These are phyloP conservation scores for Leptothorax acervorum DNA, from an alignment of 2,888 invertebrate genomes.

Conservation along the genomic window DNA sequence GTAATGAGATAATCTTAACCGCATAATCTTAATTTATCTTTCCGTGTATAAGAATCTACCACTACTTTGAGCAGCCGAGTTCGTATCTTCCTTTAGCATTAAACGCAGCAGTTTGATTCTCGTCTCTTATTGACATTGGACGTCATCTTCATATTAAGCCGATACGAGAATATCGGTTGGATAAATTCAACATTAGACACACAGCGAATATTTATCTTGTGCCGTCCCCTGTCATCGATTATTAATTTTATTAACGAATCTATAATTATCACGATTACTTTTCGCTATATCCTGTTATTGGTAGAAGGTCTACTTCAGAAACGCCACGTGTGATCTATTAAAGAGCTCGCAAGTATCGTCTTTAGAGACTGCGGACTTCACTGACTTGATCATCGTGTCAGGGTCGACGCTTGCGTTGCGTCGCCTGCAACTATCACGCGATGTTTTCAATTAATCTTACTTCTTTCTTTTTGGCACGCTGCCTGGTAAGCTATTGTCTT, in stretches of 20 bases:
- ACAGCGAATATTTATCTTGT: not conserved
- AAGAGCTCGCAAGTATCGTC: slow-evolving; percentile 39
- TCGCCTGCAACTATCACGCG: slow-evolving; percentile 53
- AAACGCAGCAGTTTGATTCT: slow-evolving; percentile 6
- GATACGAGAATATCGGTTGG: not conserved
- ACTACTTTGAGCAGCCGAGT: not conserved
- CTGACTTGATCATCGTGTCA: slow-evolving; percentile 65
- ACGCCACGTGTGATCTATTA: slow-evolving; percentile 54
- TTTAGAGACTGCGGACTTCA: slow-evolving; percentile 65
- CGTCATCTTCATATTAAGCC: not conserved
- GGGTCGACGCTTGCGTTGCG: slow-evolving; percentile 66
- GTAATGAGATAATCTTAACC: slow-evolving; percentile 42
- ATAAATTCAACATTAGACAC: not conserved
- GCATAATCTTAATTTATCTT: slow-evolving; percentile 19
- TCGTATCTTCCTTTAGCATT: not conserved
- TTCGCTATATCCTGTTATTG: not conserved
- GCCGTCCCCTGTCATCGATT: not conserved
- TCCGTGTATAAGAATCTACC: not conserved
- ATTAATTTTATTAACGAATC: not conserved
- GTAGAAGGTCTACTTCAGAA: not conserved
- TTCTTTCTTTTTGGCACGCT: not conserved
- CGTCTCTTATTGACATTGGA: not conserved
- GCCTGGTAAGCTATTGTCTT: not conserved
- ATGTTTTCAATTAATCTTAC: slow-evolving; percentile 1
- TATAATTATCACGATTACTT: not conserved